phyloP scores from a whole-genome alignment of 2,888 invertebrate genomes.

The Chymomyza fuscimana region DNA sequence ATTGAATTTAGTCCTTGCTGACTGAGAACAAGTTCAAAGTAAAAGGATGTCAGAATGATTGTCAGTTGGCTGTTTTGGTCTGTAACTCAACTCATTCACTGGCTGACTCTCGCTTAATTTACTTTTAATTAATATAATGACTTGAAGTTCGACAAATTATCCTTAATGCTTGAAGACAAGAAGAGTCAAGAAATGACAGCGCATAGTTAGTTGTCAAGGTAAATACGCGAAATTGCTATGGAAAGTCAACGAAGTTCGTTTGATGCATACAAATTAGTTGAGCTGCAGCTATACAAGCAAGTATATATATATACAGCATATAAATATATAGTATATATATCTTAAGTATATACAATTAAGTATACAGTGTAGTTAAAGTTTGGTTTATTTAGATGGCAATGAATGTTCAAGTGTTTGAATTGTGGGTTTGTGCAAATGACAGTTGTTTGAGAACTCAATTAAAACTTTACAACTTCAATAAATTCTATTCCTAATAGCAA shows the following conservation, averaged over 20 bases:
- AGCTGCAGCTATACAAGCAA: neutral
- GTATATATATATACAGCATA: neutral
- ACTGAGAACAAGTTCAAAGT: slow-evolving; percentile 47
- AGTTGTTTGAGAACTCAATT: neutral
- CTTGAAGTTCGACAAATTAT: slow-evolving; percentile 61
- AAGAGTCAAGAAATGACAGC: slow-evolving; percentile 43
- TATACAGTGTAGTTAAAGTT: neutral
- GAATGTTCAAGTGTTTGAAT: slow-evolving; percentile 26
- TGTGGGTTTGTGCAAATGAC: slow-evolving; percentile 9
- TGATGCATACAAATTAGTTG: slow-evolving; percentile 31
- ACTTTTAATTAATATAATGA: slow-evolving; percentile 74
- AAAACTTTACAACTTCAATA: neutral
- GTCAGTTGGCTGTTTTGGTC: slow-evolving; percentile 13
- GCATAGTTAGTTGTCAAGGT: slow-evolving; percentile 29
- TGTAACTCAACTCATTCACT: slow-evolving; percentile 21
- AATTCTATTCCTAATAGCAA: neutral
- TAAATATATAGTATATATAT: neutral
- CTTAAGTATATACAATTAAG: neutral
- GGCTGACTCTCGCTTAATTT: slow-evolving; percentile 53
- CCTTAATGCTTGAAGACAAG: slow-evolving; percentile 47
- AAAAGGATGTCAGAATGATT: slow-evolving; percentile 38
- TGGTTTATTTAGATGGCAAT: slow-evolving; percentile 22
- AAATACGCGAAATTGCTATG: slow-evolving; percentile 39
- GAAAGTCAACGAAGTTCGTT: slow-evolving; percentile 14
- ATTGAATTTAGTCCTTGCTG: slow-evolving; percentile 59